A percentile compares a stretch with the other conserved stretches of the same genome.
These are phyloP conservation scores for Parazoanthus swiftii DNA, from an alignment of 92 coral and sea anemone species.

Conservation along the genomic window DNA sequence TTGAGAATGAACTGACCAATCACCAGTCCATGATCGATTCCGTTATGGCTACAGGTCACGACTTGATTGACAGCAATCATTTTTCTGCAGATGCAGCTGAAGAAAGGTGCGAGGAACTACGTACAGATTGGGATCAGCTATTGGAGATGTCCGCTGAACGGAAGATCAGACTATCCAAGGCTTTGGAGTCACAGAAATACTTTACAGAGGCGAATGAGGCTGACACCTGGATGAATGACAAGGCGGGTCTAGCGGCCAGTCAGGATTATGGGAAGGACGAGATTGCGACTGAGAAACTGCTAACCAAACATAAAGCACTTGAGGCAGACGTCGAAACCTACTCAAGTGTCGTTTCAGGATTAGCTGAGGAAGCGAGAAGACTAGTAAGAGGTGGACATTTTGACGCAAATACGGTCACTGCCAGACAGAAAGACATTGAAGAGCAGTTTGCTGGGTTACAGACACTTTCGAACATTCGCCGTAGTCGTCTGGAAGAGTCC, in stretches of 20 bases:
- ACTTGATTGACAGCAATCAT: constrained; percentile 93
- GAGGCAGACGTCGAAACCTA: constrained; percentile 81
- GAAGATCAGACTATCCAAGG: constrained; percentile 61
- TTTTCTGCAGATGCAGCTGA: constrained; percentile 84
- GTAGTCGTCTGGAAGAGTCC: constrained; percentile 80
- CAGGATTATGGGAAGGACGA: constrained; percentile 97
- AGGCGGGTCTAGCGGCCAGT: constrained; percentile 89
- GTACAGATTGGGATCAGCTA: constrained; percentile 70
- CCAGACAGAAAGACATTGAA: constrained; percentile 93
- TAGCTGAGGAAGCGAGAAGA: constrained; percentile 78
- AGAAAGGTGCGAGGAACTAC: constrained; percentile 79
- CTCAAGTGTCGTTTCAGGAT: constrained; percentile 60
- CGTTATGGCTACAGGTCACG: constrained; percentile 84
- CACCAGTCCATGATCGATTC: constrained; percentile 75
- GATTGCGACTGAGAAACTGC: constrained; percentile 75
- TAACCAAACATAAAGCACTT: constrained; percentile 83
- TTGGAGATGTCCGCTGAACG: constrained; percentile 68
- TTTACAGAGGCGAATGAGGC: constrained; percentile 97
- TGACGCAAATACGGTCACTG: constrained; percentile 61
- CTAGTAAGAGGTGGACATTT: constrained; percentile 69
- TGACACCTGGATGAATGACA: constrained; percentile 97
- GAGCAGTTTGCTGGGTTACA: constrained; percentile 86
- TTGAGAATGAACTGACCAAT: constrained; percentile 85
- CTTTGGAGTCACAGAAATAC: constrained; percentile 88
- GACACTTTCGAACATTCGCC: constrained; percentile 77